Evolutionary conservation across 2,888 invertebrate genomes (phyloP).

Genomic region (Hemithea aestivaria): DNA sequence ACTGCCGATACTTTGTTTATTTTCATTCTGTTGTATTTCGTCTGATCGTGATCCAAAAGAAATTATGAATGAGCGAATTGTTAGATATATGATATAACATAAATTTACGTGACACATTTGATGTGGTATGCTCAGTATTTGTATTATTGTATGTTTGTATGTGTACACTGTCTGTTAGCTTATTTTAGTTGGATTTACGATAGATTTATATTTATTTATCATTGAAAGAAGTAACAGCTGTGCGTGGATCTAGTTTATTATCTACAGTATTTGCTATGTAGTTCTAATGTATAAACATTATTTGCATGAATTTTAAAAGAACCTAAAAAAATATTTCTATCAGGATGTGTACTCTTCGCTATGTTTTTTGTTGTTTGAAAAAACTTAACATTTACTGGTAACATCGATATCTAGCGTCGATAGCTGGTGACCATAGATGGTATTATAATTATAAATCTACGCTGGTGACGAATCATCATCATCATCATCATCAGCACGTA

Average conservation of each 20-base stretch:
- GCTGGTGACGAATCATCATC: no score
- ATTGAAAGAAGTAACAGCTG: conserved; percentile 25
- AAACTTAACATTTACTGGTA: no score
- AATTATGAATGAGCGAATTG: conserved; percentile 21
- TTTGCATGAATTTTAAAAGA: no score
- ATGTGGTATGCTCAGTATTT: conserved; percentile 27
- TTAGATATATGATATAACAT: conserved; percentile 26
- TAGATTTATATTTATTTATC: conserved; percentile 31
- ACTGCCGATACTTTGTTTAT: conserved; percentile 9
- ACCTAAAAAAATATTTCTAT: no score
- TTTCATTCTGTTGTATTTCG: conserved; percentile 10
- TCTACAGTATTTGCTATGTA: conserved; percentile 6
- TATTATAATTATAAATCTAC: no score
- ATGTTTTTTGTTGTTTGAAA: no score
- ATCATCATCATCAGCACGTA: no score
- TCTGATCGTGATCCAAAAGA: conserved; percentile 35
- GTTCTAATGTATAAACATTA: no score
- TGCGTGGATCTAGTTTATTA: conserved; percentile 13
- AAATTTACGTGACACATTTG: conserved; percentile 29
- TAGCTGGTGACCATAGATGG: no score
- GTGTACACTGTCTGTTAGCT: conserved; percentile 20
- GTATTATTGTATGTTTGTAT: conserved; percentile 29
- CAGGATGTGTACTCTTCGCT: no score
- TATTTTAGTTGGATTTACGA: conserved; percentile 31
- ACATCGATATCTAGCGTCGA: no score